Conservation (phyloP, 2,888 invertebrate genomes). For the Athrips mouffetella region DNA sequence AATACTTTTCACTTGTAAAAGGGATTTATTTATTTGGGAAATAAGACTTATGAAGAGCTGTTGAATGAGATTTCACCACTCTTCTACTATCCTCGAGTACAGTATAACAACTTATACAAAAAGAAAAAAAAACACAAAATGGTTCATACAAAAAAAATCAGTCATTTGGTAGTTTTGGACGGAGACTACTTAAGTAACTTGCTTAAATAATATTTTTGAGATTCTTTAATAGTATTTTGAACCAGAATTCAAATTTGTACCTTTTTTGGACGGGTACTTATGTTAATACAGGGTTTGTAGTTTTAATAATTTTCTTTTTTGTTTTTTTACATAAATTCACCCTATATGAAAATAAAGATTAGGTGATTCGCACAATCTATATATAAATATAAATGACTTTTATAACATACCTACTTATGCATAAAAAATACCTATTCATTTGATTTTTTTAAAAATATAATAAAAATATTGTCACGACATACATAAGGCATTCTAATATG, state of each 20-base stretch:
- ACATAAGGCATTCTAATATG: slow-evolving; percentile 53
- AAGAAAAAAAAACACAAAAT: slow-evolving; percentile 53
- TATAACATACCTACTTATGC: slow-evolving; percentile 10
- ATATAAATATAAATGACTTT: not conserved
- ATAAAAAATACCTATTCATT: slow-evolving; percentile 21
- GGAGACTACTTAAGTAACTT: slow-evolving; percentile 74
- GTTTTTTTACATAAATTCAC: not conserved
- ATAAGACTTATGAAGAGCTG: slow-evolving; percentile 58
- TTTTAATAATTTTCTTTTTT: not conserved
- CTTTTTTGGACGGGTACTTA: slow-evolving; percentile 46
- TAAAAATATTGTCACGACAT: slow-evolving; percentile 38
- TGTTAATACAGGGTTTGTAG: not conserved
- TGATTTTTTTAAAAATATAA: slow-evolving; percentile 16
- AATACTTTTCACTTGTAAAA: slow-evolving; percentile 17
- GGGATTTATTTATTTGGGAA: slow-evolving; percentile 64
- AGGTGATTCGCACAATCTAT: not conserved
- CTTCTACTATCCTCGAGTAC: slow-evolving; percentile 45
- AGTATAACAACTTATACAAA: slow-evolving; percentile 55
- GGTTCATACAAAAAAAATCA: slow-evolving; percentile 62
- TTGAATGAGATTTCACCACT: slow-evolving; percentile 44
- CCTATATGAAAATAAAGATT: too few species aligned
- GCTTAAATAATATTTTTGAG: slow-evolving; percentile 49
- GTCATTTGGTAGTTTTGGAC: slow-evolving; percentile 74
- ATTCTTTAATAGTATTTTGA: slow-evolving; percentile 36
- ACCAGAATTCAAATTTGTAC: slow-evolving; percentile 23